phyloP scores from a whole-genome alignment of 2,797 vertebrate species.

The Mormyrops attenuatus region DNA sequence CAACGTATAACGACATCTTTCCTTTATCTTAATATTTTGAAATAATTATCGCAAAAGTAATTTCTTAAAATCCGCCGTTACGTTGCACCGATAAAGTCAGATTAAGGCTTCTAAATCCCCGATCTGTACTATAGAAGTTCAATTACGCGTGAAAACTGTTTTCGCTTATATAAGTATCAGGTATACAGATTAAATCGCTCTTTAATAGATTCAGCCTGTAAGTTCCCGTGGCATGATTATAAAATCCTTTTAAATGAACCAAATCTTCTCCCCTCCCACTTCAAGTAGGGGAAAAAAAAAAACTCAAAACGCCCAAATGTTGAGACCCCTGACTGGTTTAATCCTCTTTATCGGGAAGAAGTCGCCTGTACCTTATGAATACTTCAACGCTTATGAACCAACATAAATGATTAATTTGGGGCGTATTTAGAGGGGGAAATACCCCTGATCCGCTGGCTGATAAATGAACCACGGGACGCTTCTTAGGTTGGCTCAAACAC shows the following conservation, averaged over 20 bases:
- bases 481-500: background rate
- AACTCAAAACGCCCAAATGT: conserved; percentile 13
- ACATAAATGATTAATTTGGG: conserved; percentile 4
- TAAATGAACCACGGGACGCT: conserved; percentile 21
- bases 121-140: background rate
- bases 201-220: background rate
- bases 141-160: background rate
- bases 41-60: background rate
- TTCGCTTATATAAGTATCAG: background rate
- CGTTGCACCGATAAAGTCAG: background rate
- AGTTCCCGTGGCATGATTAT: conserved; percentile 9
- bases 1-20: conserved; percentile 26
- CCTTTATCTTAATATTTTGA: background rate
- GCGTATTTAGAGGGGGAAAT: background rate
- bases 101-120: background rate
- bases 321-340: background rate
- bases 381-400: background rate
- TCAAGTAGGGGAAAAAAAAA: background rate
- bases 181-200: background rate
- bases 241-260: conserved; percentile 18
- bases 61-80: background rate
- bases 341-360: background rate
- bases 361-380: background rate
- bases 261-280: conserved; percentile 28
- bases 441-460: background rate